A percentile compares a stretch with the other conserved stretches of the same genome.
These are phyloP conservation scores for Platyrinchus mystaceus DNA, from an alignment of 2,797 vertebrate genomes.

Conservation along the genomic window DNA sequence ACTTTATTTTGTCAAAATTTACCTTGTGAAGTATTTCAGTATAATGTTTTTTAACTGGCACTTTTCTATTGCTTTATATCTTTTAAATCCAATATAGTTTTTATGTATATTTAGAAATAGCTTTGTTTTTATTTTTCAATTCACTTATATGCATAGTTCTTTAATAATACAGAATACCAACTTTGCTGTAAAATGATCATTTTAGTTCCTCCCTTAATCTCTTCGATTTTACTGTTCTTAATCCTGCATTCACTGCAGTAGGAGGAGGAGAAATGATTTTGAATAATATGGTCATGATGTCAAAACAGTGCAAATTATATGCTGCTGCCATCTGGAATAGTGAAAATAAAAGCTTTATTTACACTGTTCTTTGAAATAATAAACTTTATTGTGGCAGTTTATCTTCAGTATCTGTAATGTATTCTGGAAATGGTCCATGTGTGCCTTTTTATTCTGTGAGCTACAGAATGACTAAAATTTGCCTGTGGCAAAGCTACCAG, in stretches of 20 bases:
- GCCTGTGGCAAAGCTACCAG: slow-evolving; percentile 21
- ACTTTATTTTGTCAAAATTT: background rate
- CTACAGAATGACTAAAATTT: slow-evolving; percentile 28
- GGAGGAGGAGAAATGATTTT: slow-evolving; percentile 60
- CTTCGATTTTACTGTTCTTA: slow-evolving; percentile 57
- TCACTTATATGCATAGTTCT: background rate
- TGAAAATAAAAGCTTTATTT: slow-evolving; percentile 72
- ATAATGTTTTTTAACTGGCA: slow-evolving; percentile 7
- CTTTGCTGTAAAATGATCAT: slow-evolving; percentile 32
- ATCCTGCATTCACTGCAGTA: slow-evolving; percentile 20
- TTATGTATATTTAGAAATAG: slow-evolving; percentile 1
- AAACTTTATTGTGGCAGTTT: slow-evolving; percentile 39
- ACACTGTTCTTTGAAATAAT: slow-evolving; percentile 65
- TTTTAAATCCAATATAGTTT: slow-evolving; percentile 22
- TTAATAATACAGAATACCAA: background rate
- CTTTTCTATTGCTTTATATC: slow-evolving; percentile 1
- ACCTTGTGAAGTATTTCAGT: slow-evolving; percentile 14
- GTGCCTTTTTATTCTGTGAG: slow-evolving; percentile 43
- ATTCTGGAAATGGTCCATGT: slow-evolving; percentile 37
- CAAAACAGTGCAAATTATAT: slow-evolving; percentile 67
- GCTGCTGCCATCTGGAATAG: slow-evolving; percentile 65
- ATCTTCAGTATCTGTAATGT: slow-evolving; percentile 33
- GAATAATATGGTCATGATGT: slow-evolving; percentile 64
- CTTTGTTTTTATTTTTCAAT: slow-evolving; percentile 22
- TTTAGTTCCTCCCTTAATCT: slow-evolving; percentile 1